Conservation (phyloP, 2,888 invertebrate species). For the Hanleya hanleyi region DNA sequence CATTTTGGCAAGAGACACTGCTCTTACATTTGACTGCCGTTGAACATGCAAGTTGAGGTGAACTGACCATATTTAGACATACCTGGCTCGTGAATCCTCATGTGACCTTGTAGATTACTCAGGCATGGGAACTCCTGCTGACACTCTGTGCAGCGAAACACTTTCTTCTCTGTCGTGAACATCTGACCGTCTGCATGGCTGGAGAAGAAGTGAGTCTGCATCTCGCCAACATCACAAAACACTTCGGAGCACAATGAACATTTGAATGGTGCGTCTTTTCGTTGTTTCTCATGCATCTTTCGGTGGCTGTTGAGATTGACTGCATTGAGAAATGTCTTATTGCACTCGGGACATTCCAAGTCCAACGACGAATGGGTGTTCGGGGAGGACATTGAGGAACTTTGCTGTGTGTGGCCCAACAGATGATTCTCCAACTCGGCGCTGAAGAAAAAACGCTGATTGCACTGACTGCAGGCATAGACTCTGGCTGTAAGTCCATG, state of each 20-base stretch:
- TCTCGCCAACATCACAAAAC: slow-evolving; percentile 54
- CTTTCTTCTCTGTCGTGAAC: slow-evolving; percentile 34
- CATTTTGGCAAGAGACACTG: too few species aligned
- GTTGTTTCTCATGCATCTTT: slow-evolving; percentile 45
- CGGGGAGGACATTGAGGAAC: slow-evolving; percentile 1
- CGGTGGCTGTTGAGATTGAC: slow-evolving; percentile 61
- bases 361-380: slow-evolving; percentile 26
- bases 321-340: slow-evolving; percentile 60
- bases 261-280: slow-evolving; percentile 33
- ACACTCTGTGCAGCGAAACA: slow-evolving; percentile 74
- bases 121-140: slow-evolving; percentile 74
- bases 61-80: too few species aligned
- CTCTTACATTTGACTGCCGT: too few species aligned
- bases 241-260: slow-evolving; percentile 66
- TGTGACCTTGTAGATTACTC: slow-evolving; percentile 75
- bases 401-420: slow-evolving; percentile 42
- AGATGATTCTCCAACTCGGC: slow-evolving; percentile 92
- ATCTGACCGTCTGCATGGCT: slow-evolving; percentile 53
- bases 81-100: slow-evolving; percentile 74
- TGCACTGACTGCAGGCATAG: slow-evolving; percentile 88
- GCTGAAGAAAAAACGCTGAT: slow-evolving; percentile 90
- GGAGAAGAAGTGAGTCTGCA: slow-evolving; percentile 69
- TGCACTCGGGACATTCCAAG: slow-evolving; percentile 67
- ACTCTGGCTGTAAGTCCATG: slow-evolving; percentile 88
- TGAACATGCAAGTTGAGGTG: too few species aligned